Conservation (phyloP, 1,140 invertebrate genomes). For the Aplysia californica region DNA sequence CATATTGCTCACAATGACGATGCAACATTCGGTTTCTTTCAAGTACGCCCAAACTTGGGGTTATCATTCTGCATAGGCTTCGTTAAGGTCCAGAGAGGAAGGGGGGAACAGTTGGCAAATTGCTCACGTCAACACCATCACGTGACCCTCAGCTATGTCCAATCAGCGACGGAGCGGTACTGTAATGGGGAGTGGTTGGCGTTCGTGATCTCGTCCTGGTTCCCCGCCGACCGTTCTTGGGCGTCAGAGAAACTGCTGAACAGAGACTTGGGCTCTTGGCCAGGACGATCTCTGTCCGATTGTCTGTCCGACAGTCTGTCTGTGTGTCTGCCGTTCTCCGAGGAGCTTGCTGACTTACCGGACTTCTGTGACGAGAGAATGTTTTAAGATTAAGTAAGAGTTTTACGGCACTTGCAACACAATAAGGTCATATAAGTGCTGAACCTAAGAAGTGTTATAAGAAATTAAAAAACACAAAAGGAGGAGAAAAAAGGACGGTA, state of each 20-base stretch:
- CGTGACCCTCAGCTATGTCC: neutral
- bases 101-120: too few species aligned
- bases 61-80: neutral
- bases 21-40: neutral
- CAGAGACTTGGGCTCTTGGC: too few species aligned
- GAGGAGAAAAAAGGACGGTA: neutral
- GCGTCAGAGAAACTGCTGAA: neutral
- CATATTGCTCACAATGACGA: neutral
- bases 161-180: neutral
- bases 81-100: too few species aligned
- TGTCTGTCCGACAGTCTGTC: neutral
- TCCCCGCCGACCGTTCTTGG: neutral
- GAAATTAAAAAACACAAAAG: neutral
- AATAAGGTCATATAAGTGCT: neutral
- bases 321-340: too few species aligned
- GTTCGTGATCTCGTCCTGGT: slow-evolving; percentile 16
- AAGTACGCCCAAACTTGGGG: neutral
- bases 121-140: neutral
- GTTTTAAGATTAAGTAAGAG: neutral
- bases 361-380: neutral
- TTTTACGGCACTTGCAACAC: neutral
- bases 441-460: neutral
- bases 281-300: too few species aligned
- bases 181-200: slow-evolving; percentile 16
- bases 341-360: too few species aligned